Evolutionary conservation across 35 echinoderm and acorn worm species (phyloP).

Genomic region (Apostichopus japonicus): DNA sequence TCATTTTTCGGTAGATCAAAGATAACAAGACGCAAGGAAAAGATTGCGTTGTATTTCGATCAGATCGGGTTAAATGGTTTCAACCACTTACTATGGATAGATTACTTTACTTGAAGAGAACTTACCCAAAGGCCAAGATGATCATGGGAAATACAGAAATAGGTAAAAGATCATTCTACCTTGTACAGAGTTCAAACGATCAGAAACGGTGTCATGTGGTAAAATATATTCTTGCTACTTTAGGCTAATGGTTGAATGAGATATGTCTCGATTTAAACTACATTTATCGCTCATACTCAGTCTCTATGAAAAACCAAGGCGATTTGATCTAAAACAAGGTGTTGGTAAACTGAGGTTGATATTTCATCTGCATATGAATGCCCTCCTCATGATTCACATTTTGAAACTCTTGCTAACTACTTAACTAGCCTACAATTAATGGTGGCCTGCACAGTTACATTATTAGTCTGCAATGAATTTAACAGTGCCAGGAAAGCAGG

Average conservation of each 20-base stretch:
- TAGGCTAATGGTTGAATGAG: no score
- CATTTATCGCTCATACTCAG: no score
- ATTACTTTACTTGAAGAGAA: conserved; percentile 73
- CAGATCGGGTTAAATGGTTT: conserved; percentile 73
- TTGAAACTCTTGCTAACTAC: neutral
- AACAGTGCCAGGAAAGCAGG: no score
- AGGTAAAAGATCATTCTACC: conserved; percentile 37
- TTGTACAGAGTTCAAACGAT: neutral
- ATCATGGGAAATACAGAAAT: conserved; percentile 93
- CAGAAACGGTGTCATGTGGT: neutral
- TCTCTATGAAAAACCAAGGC: no score
- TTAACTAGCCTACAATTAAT: neutral
- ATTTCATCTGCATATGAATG: neutral
- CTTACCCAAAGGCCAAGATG: conserved; percentile 71
- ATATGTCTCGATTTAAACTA: no score
- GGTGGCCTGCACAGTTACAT: neutral
- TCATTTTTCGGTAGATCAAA: neutral
- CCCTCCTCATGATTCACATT: neutral
- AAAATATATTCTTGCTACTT: no score
- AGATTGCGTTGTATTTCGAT: conserved; percentile 46
- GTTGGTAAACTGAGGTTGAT: no score
- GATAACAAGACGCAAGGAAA: neutral
- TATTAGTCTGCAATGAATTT: neutral
- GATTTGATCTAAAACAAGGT: no score
- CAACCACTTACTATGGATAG: conserved; percentile 71